A percentile compares a stretch with the other conserved stretches of the same genome.
These are phyloP conservation scores for Theodoxus fluviatilis DNA, from an alignment of 2,888 invertebrate genomes.

Conservation along the genomic window DNA sequence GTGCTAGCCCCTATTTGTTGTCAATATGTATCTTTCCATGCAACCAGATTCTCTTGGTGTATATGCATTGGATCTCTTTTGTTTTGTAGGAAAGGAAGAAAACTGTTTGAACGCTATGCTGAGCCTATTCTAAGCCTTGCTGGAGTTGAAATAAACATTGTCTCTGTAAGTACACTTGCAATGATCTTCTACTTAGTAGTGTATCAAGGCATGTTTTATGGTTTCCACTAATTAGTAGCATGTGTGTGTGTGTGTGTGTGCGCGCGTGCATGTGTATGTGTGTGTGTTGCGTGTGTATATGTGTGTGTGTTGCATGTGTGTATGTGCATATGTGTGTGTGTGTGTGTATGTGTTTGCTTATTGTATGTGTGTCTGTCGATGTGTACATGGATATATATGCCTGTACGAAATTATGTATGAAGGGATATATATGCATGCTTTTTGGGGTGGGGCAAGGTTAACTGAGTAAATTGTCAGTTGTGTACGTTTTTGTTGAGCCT, in stretches of 20 bases:
- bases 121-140: constrained; percentile 91
- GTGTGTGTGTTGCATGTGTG: not conserved
- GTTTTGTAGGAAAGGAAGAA: constrained; percentile 69
- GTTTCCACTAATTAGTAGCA: not conserved
- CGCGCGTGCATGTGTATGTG: not conserved
- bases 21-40: too few species aligned
- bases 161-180: constrained; percentile 53
- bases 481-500: too few species aligned
- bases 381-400: too few species aligned
- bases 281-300: not conserved
- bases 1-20: too few species aligned
- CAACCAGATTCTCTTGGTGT: not conserved
- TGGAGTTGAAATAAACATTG: constrained; percentile 74
- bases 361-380: too few species aligned
- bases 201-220: not conserved
- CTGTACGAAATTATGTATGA: too few species aligned
- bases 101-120: constrained; percentile 85
- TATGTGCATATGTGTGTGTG: not conserved
- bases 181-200: not conserved
- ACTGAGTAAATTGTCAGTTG: too few species aligned
- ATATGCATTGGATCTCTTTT: constrained; percentile 11
- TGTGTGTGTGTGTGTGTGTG: not conserved
- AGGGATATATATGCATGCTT: too few species aligned
- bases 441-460: too few species aligned
- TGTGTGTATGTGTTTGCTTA: too few species aligned